Percentiles rank a stretch among this genome's conserved stretches.
Conservation (phyloP, 2,797 vertebrate genomes). For the Fistularia tabacaria region DNA sequence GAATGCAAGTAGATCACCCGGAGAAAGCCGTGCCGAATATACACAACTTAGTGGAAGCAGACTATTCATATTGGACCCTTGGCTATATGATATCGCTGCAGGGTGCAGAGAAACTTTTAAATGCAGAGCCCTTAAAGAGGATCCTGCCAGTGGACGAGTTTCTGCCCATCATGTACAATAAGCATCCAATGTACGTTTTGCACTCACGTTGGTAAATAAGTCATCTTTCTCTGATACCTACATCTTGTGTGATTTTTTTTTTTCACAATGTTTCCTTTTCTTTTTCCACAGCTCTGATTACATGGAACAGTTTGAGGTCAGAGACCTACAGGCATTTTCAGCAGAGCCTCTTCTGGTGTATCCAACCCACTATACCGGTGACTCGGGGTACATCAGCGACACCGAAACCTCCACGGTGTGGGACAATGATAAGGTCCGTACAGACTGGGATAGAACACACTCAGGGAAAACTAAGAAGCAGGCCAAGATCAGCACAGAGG, state of each 20-base stretch:
- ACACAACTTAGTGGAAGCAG: constrained; percentile 87
- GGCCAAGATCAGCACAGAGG: constrained; percentile 82
- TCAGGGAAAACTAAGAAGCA: constrained; percentile 87
- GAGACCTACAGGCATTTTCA: constrained; percentile 85
- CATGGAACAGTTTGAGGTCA: constrained; percentile 81
- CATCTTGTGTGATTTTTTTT: background rate
- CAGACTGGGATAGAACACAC: constrained; percentile 88
- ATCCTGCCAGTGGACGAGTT: constrained; percentile 92
- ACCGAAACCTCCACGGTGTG: constrained; percentile 92
- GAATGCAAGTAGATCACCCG: constrained; percentile 89
- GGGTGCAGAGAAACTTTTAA: constrained; percentile 86
- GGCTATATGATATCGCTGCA: constrained; percentile 87
- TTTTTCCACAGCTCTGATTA: constrained; percentile 77
- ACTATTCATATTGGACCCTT: constrained; percentile 93
- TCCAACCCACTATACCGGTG: constrained; percentile 91
- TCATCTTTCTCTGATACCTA: no score
- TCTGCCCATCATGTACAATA: constrained; percentile 90
- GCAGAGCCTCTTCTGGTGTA: constrained; percentile 89
- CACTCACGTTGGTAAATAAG: no score
- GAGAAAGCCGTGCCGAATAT: constrained; percentile 86
- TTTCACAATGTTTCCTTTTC: constrained; percentile 3
- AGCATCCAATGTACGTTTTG: constrained; percentile 86
- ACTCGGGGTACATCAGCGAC: constrained; percentile 88
- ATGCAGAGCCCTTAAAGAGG: constrained; percentile 79
- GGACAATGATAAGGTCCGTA: constrained; percentile 83